Conservation (phyloP, 37 sponge, comb jelly and placozoan species). For the Cliona cf. orientalis region DNA sequence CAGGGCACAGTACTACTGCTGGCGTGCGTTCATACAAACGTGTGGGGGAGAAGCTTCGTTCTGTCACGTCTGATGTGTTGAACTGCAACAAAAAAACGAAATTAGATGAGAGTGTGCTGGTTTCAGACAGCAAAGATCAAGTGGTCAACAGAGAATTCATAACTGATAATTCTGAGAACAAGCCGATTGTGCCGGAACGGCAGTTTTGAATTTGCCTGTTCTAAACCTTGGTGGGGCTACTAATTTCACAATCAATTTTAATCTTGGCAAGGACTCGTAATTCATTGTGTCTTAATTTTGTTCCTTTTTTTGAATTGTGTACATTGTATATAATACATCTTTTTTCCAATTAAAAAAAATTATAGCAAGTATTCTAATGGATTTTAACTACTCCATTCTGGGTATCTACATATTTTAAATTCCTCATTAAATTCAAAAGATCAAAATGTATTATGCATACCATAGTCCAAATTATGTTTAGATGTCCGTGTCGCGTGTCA, state of each 20-base stretch:
- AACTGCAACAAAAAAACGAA: not conserved
- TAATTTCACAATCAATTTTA: constrained; percentile 4
- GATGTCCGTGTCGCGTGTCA: too few relatives aligned
- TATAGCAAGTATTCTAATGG: too few relatives aligned
- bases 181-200: not conserved
- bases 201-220: not conserved
- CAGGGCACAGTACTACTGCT: not conserved
- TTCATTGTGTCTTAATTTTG: not conserved
- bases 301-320: not conserved
- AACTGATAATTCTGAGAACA: not conserved
- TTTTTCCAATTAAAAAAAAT: too few relatives aligned
- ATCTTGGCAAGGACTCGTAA: not conserved
- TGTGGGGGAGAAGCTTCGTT: too few relatives aligned
- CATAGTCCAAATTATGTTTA: too few relatives aligned
- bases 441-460: too few relatives aligned
- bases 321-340: too few relatives aligned
- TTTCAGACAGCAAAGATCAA: not conserved
- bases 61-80: too few relatives aligned
- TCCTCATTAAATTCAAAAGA: too few relatives aligned
- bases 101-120: too few relatives aligned
- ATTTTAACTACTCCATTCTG: too few relatives aligned
- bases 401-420: too few relatives aligned
- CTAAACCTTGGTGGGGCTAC: not conserved
- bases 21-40: not conserved
- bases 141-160: not conserved